Conservation (phyloP, 2,113 vertebrate genomes). For the Callionymus lyra region DNA sequence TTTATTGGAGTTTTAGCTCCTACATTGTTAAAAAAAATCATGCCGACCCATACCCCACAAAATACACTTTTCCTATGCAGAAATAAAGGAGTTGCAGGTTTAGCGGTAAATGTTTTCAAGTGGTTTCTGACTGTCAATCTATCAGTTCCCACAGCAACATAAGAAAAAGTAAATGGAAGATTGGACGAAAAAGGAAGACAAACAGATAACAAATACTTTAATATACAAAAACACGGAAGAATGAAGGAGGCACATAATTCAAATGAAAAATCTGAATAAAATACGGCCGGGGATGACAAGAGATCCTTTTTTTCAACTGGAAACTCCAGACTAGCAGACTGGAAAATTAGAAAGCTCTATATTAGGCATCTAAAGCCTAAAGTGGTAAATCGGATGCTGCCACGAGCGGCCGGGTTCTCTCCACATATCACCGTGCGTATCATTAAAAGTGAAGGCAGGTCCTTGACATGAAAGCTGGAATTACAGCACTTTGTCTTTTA, state of each 20-base stretch:
- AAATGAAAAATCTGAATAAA: slow-evolving; percentile 6
- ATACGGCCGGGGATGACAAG: slow-evolving; percentile 2
- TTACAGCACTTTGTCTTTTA: slow-evolving; percentile 52
- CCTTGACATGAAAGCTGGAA: slow-evolving; percentile 40
- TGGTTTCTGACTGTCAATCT: no score
- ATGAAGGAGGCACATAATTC: not conserved
- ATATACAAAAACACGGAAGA: no score
- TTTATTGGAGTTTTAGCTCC: no score
- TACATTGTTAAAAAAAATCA: no score
- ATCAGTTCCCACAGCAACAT: no score
- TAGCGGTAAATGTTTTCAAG: no score
- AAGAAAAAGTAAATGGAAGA: no score
- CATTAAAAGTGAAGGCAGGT: slow-evolving; percentile 50
- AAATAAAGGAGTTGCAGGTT: no score
- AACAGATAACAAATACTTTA: no score
- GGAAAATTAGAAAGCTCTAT: slow-evolving; percentile 39
- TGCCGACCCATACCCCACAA: no score
- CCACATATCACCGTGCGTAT: slow-evolving; percentile 46
- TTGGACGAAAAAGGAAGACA: no score
- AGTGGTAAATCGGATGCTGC: slow-evolving; percentile 48
- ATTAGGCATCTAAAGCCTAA: slow-evolving; percentile 31
- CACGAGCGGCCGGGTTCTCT: slow-evolving; percentile 39
- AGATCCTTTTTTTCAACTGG: slow-evolving; percentile 16
- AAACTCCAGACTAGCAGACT: slow-evolving; percentile 27
- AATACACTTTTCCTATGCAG: no score